These are phyloP conservation scores for Drymonia ruficornis DNA, from an alignment of 2,888 invertebrate genomes.

Conservation along the genomic window DNA sequence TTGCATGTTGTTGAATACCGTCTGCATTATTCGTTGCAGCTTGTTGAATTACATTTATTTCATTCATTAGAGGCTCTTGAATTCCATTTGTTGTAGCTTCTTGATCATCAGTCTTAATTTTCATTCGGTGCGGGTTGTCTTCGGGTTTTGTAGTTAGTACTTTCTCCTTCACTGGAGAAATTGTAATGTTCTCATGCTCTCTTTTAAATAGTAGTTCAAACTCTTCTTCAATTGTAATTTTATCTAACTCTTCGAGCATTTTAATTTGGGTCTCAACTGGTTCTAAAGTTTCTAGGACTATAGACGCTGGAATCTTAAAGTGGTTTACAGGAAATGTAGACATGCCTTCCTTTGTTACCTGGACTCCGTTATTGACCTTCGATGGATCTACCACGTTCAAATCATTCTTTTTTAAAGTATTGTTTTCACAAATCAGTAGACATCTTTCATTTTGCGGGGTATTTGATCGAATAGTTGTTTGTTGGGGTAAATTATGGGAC, in stretches of 20 bases:
- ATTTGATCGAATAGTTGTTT: conserved; percentile 7
- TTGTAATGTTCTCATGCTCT: background rate
- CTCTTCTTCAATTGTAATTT: conserved; percentile 16
- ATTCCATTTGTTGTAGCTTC: background rate
- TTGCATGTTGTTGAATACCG: too few species aligned
- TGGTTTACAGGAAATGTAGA: background rate
- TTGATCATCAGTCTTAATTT: background rate
- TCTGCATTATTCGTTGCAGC: background rate
- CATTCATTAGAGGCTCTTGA: background rate
- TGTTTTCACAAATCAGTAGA: background rate
- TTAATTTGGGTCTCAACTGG: conserved; percentile 32
- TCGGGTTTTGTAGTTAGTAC: background rate
- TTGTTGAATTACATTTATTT: background rate
- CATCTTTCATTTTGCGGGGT: background rate
- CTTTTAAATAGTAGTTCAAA: background rate
- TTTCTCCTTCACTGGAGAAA: background rate
- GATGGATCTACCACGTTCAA: background rate
- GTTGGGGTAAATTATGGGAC: conserved; percentile 12
- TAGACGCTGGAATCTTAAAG: background rate
- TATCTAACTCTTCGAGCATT: conserved; percentile 41
- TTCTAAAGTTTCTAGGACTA: conserved; percentile 6
- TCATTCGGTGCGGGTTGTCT: background rate
- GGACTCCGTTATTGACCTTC: background rate
- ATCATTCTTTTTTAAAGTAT: background rate
- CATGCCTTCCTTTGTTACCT: background rate